phyloP scores from a whole-genome alignment of 2,797 vertebrate genomes.

The Anas bernieri region DNA sequence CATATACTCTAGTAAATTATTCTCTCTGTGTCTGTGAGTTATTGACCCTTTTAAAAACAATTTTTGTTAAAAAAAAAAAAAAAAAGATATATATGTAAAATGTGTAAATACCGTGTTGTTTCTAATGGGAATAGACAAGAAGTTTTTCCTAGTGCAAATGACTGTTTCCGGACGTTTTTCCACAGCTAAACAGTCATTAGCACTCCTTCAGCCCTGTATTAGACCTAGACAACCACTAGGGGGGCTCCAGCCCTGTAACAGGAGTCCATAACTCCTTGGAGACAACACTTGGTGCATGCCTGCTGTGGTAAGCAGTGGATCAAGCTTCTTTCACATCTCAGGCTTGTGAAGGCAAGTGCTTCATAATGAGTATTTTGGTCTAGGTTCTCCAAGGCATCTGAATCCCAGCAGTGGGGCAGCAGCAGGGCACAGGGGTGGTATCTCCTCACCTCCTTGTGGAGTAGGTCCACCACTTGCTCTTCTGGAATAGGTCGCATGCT shows the following conservation, averaged over 20 bases:
- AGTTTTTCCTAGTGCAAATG: conserved; percentile 52
- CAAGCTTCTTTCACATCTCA: not conserved
- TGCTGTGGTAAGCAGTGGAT: not conserved
- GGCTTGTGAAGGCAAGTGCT: not conserved
- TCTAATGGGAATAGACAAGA: conserved; percentile 61
- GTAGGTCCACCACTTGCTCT: not conserved
- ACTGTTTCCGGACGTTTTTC: conserved; percentile 14
- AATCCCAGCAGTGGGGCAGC: not conserved
- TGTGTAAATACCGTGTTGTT: conserved; percentile 11
- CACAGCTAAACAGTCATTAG: not conserved
- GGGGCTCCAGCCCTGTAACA: not conserved
- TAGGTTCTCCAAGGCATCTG: not conserved
- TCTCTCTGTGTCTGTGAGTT: conserved; percentile 69
- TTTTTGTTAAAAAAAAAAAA: conserved; percentile 2
- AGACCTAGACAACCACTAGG: not conserved
- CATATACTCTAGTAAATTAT: conserved; percentile 59
- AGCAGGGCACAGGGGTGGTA: no score
- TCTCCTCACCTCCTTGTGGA: not conserved
- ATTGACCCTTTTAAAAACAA: conserved; percentile 65
- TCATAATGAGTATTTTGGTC: not conserved
- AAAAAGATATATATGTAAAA: not conserved
- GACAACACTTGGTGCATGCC: not conserved
- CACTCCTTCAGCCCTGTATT: not conserved
- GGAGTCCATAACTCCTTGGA: not conserved
- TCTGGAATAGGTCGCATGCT: not conserved